These are phyloP conservation scores for Meloe dianella DNA, from an alignment of 2,888 invertebrate species.

Conservation along the genomic window DNA sequence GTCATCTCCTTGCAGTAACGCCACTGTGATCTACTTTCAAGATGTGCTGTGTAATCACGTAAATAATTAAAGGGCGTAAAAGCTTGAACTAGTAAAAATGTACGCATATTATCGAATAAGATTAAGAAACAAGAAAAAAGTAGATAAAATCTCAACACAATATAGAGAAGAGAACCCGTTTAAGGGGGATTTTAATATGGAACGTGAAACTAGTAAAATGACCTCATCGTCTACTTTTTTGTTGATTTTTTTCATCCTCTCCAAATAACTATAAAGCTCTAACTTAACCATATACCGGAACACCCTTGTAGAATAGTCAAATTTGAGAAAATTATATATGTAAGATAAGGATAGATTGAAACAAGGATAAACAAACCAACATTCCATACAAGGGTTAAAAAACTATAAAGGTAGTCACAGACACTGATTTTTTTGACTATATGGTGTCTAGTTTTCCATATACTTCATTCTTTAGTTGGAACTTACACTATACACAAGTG, in stretches of 20 bases:
- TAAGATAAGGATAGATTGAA: constrained; percentile 5
- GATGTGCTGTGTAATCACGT: background rate
- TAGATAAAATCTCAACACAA: constrained; percentile 31
- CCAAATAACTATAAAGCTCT: background rate
- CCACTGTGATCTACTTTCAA: background rate
- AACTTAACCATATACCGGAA: constrained; percentile 1
- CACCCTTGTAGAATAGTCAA: constrained; percentile 18
- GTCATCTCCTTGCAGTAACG: background rate
- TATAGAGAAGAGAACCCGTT: constrained; percentile 37
- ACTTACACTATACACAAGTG: constrained; percentile 45
- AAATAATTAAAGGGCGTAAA: constrained; percentile 32
- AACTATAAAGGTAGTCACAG: constrained; percentile 59
- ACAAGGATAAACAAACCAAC: constrained; percentile 32
- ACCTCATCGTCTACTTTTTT: constrained; percentile 3
- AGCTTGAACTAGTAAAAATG: constrained; percentile 30
- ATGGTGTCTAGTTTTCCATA: constrained; percentile 38
- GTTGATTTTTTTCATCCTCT: background rate
- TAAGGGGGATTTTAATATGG: constrained; percentile 17
- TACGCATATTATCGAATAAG: constrained; percentile 19
- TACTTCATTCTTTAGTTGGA: constrained; percentile 18
- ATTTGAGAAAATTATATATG: constrained; percentile 12
- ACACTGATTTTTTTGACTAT: constrained; percentile 55
- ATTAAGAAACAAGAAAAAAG: constrained; percentile 27
- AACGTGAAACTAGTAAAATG: constrained; percentile 18
- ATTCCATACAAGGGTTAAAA: constrained; percentile 58